Evolutionary conservation across 2,797 vertebrate genomes (phyloP).

Genomic region (Tympanoctomys barrerae): DNA sequence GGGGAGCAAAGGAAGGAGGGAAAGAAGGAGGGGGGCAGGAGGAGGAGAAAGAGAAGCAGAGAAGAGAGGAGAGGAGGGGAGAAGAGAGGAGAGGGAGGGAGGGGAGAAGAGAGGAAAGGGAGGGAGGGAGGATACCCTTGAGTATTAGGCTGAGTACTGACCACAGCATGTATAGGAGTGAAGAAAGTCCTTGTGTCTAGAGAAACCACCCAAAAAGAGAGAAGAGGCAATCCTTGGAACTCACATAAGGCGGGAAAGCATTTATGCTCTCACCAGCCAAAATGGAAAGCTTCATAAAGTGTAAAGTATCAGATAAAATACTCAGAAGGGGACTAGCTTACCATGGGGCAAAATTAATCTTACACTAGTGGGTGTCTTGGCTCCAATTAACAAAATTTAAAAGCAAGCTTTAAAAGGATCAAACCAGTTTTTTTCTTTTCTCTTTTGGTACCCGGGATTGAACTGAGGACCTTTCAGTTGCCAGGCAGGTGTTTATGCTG

Average conservation of each 20-base stretch:
- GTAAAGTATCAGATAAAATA: background rate
- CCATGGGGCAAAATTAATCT: background rate
- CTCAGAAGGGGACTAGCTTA: background rate
- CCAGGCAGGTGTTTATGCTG: too few relatives aligned
- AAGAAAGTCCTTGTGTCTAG: background rate
- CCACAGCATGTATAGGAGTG: background rate
- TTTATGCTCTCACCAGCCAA: background rate
- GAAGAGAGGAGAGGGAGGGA: too few relatives aligned
- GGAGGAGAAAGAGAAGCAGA: too few relatives aligned
- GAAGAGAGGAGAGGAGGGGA: too few relatives aligned
- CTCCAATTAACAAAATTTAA: constrained; percentile 36
- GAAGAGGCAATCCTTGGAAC: background rate
- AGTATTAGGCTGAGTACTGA: background rate
- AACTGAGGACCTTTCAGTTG: too few relatives aligned
- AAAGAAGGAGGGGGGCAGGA: too few relatives aligned
- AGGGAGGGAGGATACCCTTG: background rate
- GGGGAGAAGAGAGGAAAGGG: too few relatives aligned
- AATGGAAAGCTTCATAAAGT: background rate
- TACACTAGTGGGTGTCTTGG: background rate
- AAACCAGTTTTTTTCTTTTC: background rate
- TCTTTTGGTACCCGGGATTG: too few relatives aligned
- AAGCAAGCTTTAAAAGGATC: constrained; percentile 19
- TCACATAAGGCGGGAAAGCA: background rate
- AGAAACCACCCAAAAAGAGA: constrained; percentile 14
- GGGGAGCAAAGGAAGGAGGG: too few relatives aligned